A percentile compares a stretch with the other conserved stretches of the same genome.
Conservation (phyloP, 2,888 invertebrate genomes). For the Melikaiella ostensackeni region DNA sequence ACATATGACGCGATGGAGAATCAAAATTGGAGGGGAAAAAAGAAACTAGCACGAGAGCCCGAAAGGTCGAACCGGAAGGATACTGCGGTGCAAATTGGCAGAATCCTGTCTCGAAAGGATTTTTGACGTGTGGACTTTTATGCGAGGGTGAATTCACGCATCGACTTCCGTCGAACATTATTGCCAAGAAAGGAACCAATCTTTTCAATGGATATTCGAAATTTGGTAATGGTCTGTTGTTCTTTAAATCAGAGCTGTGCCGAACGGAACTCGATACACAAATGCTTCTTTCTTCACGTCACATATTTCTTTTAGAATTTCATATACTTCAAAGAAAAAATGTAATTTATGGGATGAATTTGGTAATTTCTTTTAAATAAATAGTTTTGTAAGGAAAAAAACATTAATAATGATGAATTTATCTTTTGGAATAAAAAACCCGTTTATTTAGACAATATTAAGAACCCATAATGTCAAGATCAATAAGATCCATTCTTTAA, state of each 20-base stretch:
- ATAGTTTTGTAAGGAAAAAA: no score
- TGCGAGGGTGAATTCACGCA: constrained; percentile 26
- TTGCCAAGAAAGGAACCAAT: constrained; percentile 23
- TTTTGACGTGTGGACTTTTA: constrained; percentile 43
- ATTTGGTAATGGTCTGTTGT: constrained; percentile 10
- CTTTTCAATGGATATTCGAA: constrained; percentile 30
- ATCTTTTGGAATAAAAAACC: no score
- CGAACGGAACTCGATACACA: constrained; percentile 7
- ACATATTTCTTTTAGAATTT: background rate
- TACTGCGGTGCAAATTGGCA: constrained; percentile 64
- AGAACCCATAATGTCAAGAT: no score
- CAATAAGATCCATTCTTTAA: no score
- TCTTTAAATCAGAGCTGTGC: constrained; percentile 13
- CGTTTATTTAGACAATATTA: no score
- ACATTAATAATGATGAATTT: no score
- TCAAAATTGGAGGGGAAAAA: constrained; percentile 45
- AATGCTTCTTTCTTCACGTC: background rate
- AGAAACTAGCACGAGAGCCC: constrained; percentile 44
- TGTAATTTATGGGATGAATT: no score
- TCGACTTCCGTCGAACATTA: constrained; percentile 31
- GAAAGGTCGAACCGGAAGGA: constrained; percentile 60
- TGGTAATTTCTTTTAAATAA: no score
- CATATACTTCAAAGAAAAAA: background rate
- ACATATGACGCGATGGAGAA: constrained; percentile 50
- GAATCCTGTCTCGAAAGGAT: constrained; percentile 46